A percentile compares a stretch with the other conserved stretches of the same genome.
Evolutionary conservation across 2,113 vertebrate genomes (phyloP).

Genomic region (Otocyon megalotis): DNA sequence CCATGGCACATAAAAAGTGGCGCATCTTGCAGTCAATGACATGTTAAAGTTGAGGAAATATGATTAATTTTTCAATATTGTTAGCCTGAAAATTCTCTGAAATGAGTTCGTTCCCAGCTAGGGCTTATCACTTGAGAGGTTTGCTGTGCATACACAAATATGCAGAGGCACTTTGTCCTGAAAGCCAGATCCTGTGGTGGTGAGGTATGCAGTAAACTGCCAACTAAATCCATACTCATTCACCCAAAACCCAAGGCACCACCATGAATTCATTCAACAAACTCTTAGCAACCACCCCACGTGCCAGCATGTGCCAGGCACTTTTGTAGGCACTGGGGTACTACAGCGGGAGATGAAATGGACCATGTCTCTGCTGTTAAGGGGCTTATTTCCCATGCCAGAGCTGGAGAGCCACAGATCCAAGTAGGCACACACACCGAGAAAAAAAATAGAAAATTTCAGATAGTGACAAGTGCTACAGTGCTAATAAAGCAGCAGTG

Average conservation of each 20-base stretch:
- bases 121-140: background rate
- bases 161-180: background rate
- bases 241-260: background rate
- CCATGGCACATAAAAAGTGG: background rate
- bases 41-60: background rate
- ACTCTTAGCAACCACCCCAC: background rate
- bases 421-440: too few relatives aligned
- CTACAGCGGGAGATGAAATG: background rate
- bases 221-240: background rate
- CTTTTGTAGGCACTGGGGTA: too few relatives aligned
- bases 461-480: background rate
- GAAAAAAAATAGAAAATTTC: background rate
- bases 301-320: background rate
- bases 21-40: background rate
- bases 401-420: background rate
- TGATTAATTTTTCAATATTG: background rate
- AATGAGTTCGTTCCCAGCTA: constrained; percentile 3
- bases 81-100: background rate
- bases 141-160: background rate
- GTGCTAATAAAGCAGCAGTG: background rate
- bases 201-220: too few relatives aligned
- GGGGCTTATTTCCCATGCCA: too few relatives aligned
- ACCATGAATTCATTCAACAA: background rate
- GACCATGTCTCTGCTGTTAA: background rate
- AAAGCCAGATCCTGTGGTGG: background rate